Evolutionary conservation across 2,888 invertebrate species (phyloP), one percentile per base, ranked within the genome.

Genomic region (Alentia gelatinosa): DNA sequence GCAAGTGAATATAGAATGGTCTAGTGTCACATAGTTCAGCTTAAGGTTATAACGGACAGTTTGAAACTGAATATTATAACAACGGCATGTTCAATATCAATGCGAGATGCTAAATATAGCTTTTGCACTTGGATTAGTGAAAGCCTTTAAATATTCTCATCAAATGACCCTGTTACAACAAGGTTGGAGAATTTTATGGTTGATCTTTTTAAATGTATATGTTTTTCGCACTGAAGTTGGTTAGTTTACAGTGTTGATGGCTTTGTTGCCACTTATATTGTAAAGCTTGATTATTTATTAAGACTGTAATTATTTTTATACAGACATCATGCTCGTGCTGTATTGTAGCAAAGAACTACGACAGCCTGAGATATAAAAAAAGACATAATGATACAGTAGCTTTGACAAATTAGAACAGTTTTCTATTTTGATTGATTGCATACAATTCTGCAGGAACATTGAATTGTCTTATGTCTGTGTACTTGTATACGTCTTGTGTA

Each of bases 361-460:
- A n/a, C 15, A 79, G 79, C 79, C 37, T 79, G 35, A 37, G 37
- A 79, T 79, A 37, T 79, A 35, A 33, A 79, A 79, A 26, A n/a
- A n/a, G n/a, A n/a, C n/a, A n/a, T n/a, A n/a, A n/a, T n/a, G 30
- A 39, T 79, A 30, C 42, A 47, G 86, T 86, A 86, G 86, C 47
- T 86, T 86, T 86, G 47, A 42, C 33, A 86, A 50, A 86, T 86
- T 30, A 86, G 86, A 47, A 86, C 86, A 86, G 42, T 86, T 86
- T 86, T 86, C 86, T 86, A 86, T 86, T 86, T 86, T 86, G 33
- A 86, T 33, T 79, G 79, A n/a, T n/a, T n/a, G n/a, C 79, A 33
- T 79, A 35, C 35, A 39, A 79, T 86, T 50, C 37, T 79, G 79
- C 68, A 68, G 68, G 68, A 68, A 68, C 3, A 68, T 79, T 79